A percentile compares a stretch with the other conserved stretches of the same genome.
Evolutionary conservation across 1,140 invertebrate species (phyloP).

Genomic region (Atta cephalotes): DNA sequence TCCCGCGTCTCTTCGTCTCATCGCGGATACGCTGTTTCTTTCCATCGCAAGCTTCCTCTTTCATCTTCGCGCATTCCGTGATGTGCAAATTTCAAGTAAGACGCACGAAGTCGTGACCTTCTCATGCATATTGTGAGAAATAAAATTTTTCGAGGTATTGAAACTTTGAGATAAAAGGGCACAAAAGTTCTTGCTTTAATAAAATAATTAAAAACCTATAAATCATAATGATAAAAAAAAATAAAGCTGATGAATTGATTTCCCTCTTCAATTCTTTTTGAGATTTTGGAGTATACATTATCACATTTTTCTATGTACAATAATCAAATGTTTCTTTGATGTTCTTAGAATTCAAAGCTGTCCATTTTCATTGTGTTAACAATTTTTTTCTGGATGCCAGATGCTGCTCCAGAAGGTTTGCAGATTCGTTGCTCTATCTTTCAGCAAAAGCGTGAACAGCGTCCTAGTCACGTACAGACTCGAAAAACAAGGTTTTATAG

Average conservation of each 20-base stretch:
- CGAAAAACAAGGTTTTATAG: conserved; percentile 39
- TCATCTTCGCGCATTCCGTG: neutral
- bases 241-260: neutral
- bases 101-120: conserved; percentile 41
- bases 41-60: neutral
- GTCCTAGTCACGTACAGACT: conserved; percentile 45
- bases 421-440: neutral
- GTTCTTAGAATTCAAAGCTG: neutral
- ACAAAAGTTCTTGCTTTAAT: neutral
- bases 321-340: neutral
- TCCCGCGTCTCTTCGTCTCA: neutral
- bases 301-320: neutral
- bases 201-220: neutral
- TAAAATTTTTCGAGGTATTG: neutral
- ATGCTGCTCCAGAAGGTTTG: neutral
- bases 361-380: neutral
- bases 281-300: too few relatives aligned
- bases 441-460: neutral
- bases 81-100: conserved; percentile 44
- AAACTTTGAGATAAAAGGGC: neutral
- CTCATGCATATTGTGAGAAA: neutral
- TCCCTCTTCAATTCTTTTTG: neutral
- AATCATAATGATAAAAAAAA: too few relatives aligned
- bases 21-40: neutral
- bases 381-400: neutral